Base-by-base conservation (phyloP, 1,140 invertebrate species). In the Hydropsyche tenuis region DNA sequence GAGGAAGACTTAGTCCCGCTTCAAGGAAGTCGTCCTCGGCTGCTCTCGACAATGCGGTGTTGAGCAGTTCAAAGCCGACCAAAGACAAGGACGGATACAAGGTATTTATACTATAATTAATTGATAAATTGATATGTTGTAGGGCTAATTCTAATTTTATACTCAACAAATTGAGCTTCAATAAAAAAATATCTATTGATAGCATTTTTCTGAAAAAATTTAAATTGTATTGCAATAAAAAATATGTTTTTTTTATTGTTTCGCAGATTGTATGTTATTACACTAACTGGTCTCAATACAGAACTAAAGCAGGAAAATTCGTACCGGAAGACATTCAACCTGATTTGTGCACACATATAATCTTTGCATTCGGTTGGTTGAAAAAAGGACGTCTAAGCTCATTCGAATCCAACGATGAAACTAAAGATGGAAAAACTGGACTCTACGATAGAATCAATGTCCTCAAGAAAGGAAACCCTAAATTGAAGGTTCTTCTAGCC, bases 271-370 rank as follows among this genome's bases (percentile, higher is more conserved):
- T 97, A 0, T 98, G 96, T 81, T 98, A 98, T 82, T 98, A 97
- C 84, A 97, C 95, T 18, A 98, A 98, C 85, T 98, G 96, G 96
- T 96, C 96, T 0, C 96, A 98, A 81, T 98, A 98, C 81, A 87
- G 96, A 66, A 91, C 92, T 0, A 97, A 97, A 81, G 86, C 94
- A 70, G 96, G 95, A 30, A 98, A 98, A 85, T 98, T 96, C 84
- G 81, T 90, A 37, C 96, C 97, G 0, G 96, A 98, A 86, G 95
- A 99, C 82, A 97, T 98, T 74, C 92, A 96, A 70, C 94, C 96
- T 1, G 92, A 96, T 82, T 87, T 99, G 4, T 99, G 97, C 83
- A 98, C 96, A 0, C 96, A 98, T 85, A 88, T 98, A 78, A 95
- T 98, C 78, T 98, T 96, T 82, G 94, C 96, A 22, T 98, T 99